Percentiles rank a stretch among this genome's conserved stretches.
Evolutionary conservation across 2,113 vertebrate species (phyloP).

Genomic region (Poeciliopsis retropinna): DNA sequence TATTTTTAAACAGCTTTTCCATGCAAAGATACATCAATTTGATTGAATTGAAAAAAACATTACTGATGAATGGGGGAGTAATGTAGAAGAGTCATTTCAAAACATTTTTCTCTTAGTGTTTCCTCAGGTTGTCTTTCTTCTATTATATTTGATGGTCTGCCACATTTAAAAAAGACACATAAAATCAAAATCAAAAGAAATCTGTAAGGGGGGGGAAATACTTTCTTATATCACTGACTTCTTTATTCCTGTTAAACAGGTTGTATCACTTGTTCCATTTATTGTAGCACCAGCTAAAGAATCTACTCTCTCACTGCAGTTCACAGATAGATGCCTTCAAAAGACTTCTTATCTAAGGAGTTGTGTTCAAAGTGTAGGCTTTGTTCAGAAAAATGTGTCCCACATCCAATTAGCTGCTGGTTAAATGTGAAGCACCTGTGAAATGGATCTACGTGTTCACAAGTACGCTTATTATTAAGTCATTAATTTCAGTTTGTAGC

Average conservation of each 20-base stretch:
- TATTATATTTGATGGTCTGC: no score
- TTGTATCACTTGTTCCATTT: background rate
- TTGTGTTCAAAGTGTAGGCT: conserved; percentile 19
- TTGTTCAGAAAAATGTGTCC: conserved; percentile 35
- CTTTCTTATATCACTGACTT: no score
- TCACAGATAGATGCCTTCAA: background rate
- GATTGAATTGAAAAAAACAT: no score
- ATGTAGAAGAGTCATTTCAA: no score
- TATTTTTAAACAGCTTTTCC: no score
- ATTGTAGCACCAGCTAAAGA: background rate
- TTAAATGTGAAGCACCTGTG: conserved; percentile 62
- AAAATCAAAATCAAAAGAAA: no score
- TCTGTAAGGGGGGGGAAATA: no score
- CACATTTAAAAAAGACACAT: no score
- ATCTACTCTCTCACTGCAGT: background rate
- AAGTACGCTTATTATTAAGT: conserved; percentile 62
- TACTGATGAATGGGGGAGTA: no score
- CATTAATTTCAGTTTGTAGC: conserved; percentile 40
- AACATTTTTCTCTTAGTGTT: no score
- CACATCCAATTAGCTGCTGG: conserved; percentile 54
- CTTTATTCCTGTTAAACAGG: background rate
- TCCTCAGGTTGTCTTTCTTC: no score
- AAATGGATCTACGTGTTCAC: conserved; percentile 45
- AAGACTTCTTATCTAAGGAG: conserved; percentile 16
- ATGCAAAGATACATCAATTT: no score